phyloP scores from a whole-genome alignment of 2,888 invertebrate genomes.

The Cephus sareptanus region DNA sequence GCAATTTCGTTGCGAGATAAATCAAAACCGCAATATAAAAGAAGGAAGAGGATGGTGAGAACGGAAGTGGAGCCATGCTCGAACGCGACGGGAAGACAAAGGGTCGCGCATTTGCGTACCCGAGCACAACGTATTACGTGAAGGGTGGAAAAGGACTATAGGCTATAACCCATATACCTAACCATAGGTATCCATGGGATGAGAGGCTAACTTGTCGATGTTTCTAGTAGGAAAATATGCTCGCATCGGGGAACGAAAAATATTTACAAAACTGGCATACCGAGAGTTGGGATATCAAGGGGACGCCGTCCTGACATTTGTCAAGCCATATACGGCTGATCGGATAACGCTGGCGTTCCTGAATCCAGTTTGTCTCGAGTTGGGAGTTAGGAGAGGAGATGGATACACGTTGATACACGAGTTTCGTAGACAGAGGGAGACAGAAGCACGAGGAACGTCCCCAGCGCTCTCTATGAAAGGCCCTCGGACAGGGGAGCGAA shows the following conservation, averaged over 20 bases:
- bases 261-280: background rate
- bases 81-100: conserved; percentile 4
- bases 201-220: background rate
- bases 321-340: background rate
- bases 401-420: background rate
- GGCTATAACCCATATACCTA: background rate
- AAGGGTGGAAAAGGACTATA: background rate
- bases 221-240: background rate
- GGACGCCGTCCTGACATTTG: background rate
- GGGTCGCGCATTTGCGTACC: background rate
- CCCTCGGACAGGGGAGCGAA: background rate
- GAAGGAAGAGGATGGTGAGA: conserved; percentile 22
- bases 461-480: background rate
- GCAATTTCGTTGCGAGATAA: conserved; percentile 20
- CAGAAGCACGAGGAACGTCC: background rate
- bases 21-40: conserved; percentile 20
- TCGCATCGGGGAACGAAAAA: background rate
- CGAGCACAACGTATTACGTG: background rate
- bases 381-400: background rate
- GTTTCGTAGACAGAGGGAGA: background rate
- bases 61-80: background rate
- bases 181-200: background rate
- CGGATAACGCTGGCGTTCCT: background rate
- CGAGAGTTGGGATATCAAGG: background rate
- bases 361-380: background rate